Conservation (phyloP, 2,797 vertebrate genomes). For the Anas acuta region DNA sequence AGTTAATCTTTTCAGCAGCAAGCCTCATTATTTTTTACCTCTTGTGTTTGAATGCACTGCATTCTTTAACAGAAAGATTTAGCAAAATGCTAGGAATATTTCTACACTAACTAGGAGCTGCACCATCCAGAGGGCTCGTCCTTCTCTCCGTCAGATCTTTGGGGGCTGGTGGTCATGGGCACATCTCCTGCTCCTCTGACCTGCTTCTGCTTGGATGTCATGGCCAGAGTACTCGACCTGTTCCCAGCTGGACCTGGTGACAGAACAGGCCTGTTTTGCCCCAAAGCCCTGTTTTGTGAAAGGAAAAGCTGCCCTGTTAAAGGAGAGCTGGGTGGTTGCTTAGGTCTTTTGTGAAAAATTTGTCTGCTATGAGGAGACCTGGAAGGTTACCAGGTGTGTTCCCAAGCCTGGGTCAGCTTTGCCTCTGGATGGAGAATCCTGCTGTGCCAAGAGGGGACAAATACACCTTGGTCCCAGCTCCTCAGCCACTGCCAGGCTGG, state of each 20-base stretch:
- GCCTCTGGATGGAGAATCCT: not conserved
- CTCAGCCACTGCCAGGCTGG: not conserved
- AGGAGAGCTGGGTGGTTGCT: not conserved
- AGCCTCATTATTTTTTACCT: not conserved
- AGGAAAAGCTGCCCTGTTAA: not conserved
- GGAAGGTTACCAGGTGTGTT: not conserved
- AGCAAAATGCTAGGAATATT: not conserved
- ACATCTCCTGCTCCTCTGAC: not conserved
- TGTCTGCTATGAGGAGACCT: not conserved
- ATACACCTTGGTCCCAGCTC: not conserved
- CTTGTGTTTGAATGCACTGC: not conserved
- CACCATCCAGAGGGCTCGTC: not conserved
- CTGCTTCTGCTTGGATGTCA: not conserved
- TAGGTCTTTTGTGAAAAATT: not conserved
- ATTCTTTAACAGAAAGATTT: not conserved
- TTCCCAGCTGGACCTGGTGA: not conserved
- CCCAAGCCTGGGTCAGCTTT: not conserved
- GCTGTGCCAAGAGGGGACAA: not conserved
- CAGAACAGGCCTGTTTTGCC: not conserved
- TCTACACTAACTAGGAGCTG: not conserved
- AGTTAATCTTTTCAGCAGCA: not conserved
- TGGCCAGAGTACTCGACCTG: not conserved
- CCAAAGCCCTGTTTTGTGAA: not conserved
- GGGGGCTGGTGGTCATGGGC: not conserved
- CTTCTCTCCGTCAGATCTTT: fast-evolving